Percentiles rank a stretch among this genome's conserved stretches.
These are phyloP conservation scores for Phodopus roborovskii DNA, from an alignment of 2,113 vertebrate genomes.

Conservation along the genomic window DNA sequence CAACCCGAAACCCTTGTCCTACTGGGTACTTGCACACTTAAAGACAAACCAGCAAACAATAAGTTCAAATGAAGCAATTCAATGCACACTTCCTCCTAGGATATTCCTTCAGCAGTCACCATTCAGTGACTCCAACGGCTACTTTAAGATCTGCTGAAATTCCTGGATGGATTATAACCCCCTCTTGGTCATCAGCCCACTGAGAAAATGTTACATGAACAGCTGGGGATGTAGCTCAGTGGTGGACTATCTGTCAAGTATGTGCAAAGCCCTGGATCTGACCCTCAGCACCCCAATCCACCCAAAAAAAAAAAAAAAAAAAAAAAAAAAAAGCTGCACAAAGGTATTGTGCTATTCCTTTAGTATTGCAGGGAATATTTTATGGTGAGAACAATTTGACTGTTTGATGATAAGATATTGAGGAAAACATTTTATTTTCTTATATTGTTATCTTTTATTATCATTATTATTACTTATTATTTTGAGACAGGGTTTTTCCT, in stretches of 20 bases:
- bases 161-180: neutral
- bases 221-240: neutral
- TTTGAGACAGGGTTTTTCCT: neutral
- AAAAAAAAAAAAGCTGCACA: neutral
- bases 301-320: too few relatives aligned
- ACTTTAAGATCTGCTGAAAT: conserved; percentile 33
- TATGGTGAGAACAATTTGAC: neutral
- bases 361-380: neutral
- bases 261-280: neutral
- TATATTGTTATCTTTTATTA: neutral
- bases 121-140: neutral
- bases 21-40: neutral
- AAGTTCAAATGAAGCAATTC: neutral
- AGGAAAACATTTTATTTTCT: neutral
- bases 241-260: neutral
- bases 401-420: neutral
- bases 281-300: too few relatives aligned
- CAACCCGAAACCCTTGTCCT: neutral
- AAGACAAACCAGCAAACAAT: neutral
- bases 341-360: neutral
- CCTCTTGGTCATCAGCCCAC: neutral
- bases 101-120: neutral
- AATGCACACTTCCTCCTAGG: neutral
- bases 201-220: neutral
- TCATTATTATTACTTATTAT: neutral